Base-by-base conservation (phyloP, 2,113 vertebrate species). In the Tachysurus vachellii region DNA sequence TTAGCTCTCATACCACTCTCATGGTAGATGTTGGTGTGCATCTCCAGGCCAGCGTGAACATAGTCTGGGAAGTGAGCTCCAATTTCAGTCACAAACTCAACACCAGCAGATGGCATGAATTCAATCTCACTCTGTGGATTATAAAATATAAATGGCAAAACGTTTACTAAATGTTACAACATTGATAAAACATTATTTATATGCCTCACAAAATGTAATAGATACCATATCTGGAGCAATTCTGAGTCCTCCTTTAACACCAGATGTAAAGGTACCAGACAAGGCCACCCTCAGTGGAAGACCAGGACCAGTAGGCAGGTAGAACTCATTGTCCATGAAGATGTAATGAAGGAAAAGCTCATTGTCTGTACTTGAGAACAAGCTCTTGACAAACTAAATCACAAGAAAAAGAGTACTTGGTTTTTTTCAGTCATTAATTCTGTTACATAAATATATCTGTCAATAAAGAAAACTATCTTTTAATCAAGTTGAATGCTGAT, bases 301-400 rank as follows among this genome's bases (percentile, higher is more conserved):
- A 85, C 98, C 98, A 80, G 95, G 94, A 75, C 95, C 93, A 4
- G 97, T 98, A 59, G 98, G 97, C 82, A 99, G 93, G 88, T 96
- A 96, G 91, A 99, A 97, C 89, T 97, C 95, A 82, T 97, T 98
- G 91, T 99, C 97, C 97, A 98, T 96, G 92, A 99, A 99, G 88
- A 99, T 94, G 92, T 99, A 99, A 92, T 99, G 97, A 87, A 96
- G 92, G 91, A 97, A 98, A 6, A 99, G 90, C 90, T 97, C 95
- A 31, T 81, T 95, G 89, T 95, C 95, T 62, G 92, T 57, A 10
- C 95, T 97, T 71, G 94, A 94, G 71, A 94, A 93, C n/a, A 99
- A 80, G 80, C 91, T 86, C 79, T 95, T 95, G 61, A 95, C 71
- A 44, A 94, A 42, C 94, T 95, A 88, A 54, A 83, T 71, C 8